These are phyloP conservation scores for Marronus borbonicus DNA, from an alignment of 2,888 invertebrate genomes.

Conservation along the genomic window DNA sequence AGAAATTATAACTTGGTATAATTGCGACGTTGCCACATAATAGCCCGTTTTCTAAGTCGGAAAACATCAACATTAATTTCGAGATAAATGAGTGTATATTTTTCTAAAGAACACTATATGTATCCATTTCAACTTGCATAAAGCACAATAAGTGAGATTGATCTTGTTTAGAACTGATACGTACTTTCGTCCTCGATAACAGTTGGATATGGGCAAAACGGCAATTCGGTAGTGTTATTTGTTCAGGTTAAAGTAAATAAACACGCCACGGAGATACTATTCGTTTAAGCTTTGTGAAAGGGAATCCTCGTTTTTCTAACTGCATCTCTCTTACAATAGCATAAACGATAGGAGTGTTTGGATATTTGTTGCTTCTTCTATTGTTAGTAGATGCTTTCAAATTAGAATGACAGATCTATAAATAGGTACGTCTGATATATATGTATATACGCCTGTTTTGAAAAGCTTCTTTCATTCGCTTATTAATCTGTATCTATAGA, in stretches of 20 bases:
- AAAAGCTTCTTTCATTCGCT: conserved; percentile 4
- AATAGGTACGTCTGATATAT: conserved; percentile 7
- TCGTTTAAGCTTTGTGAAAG: conserved; percentile 21
- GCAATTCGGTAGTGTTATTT: conserved; percentile 5
- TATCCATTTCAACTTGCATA: neutral
- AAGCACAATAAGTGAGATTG: conserved; percentile 2
- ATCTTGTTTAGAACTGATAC: conserved; percentile 23
- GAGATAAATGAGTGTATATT: no score
- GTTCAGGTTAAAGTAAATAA: conserved; percentile 32
- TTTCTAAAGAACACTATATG: no score
- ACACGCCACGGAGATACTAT: conserved; percentile 2
- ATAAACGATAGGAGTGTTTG: neutral
- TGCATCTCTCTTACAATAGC: conserved; percentile 15
- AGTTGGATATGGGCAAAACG: conserved; percentile 3
- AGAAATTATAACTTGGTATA: no score
- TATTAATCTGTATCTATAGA: neutral
- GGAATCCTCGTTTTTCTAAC: conserved; percentile 8
- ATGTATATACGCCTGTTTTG: neutral
- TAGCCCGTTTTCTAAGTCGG: no score
- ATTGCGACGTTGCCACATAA: no score
- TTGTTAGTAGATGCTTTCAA: conserved; percentile 13
- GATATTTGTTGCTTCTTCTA: conserved; percentile 9
- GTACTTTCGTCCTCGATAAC: conserved; percentile 5
- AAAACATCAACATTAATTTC: no score
- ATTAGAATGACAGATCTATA: conserved; percentile 19